A percentile compares a stretch with the other conserved stretches of the same genome.
Evolutionary conservation across 2,113 vertebrate genomes (phyloP).

Genomic region (Neoarius graeffei): DNA sequence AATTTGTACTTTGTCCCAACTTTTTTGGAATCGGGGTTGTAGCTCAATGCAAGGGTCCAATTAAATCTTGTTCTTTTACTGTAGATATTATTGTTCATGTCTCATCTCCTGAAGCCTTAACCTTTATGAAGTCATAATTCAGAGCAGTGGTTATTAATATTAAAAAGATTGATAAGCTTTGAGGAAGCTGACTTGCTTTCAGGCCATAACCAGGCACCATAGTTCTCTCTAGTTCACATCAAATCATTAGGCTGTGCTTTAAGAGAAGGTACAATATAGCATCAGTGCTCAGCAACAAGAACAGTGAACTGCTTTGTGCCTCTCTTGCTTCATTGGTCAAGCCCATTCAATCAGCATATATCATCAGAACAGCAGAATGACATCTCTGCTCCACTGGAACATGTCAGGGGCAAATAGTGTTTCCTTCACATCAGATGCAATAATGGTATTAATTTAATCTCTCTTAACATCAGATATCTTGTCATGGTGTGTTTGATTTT

Average conservation of each 20-base stretch:
- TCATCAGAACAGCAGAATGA: slow-evolving; percentile 31
- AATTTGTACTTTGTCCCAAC: too few relatives aligned
- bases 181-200: slow-evolving; percentile 8
- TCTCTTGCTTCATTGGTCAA: slow-evolving; percentile 19
- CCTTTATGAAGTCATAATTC: slow-evolving; percentile 6
- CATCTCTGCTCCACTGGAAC: slow-evolving; percentile 12
- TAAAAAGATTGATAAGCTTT: slow-evolving; percentile 11
- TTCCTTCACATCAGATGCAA: slow-evolving; percentile 1
- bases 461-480: not conserved
- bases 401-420: slow-evolving; percentile 3
- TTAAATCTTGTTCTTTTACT: not conserved
- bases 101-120: not conserved
- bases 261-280: not conserved
- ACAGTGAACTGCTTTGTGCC: not conserved
- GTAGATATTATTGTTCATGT: not conserved
- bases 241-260: slow-evolving; percentile 11
- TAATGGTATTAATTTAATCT: slow-evolving; percentile 34
- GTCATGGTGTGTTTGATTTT: slow-evolving; percentile 11
- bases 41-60: not conserved
- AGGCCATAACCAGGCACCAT: not conserved
- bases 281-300: slow-evolving; percentile 4
- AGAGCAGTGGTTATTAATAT: slow-evolving; percentile 19
- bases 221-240: not conserved
- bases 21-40: too few relatives aligned
- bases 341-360: slow-evolving; percentile 24